Percentiles rank a stretch among this genome's conserved stretches.
Evolutionary conservation across 2,888 invertebrate species (phyloP).

Genomic region (Atrina japonica): DNA sequence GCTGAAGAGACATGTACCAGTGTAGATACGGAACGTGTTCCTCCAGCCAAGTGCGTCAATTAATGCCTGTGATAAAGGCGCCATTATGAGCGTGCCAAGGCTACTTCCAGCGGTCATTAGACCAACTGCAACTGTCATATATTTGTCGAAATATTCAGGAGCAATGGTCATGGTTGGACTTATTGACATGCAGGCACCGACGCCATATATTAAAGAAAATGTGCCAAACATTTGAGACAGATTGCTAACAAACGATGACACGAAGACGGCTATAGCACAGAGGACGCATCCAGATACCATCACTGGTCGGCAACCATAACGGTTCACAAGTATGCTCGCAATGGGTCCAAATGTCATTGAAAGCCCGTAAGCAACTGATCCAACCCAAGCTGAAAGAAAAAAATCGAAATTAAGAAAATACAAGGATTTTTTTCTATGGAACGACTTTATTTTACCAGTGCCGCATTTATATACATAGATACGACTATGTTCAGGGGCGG

Average conservation of each 20-base stretch:
- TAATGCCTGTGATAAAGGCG: slow-evolving; percentile 65
- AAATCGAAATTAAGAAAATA: too few relatives aligned
- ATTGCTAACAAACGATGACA: slow-evolving; percentile 64
- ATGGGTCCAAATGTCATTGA: slow-evolving; percentile 71
- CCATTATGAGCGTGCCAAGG: slow-evolving; percentile 67
- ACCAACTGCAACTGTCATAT: slow-evolving; percentile 68
- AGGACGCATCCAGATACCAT: slow-evolving; percentile 64
- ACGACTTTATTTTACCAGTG: too few relatives aligned
- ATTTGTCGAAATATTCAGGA: slow-evolving; percentile 69
- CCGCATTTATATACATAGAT: background rate
- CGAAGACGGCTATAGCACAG: slow-evolving; percentile 61
- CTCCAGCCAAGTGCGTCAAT: slow-evolving; percentile 67
- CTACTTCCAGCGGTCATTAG: slow-evolving; percentile 72
- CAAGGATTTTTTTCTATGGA: background rate
- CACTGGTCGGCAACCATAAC: slow-evolving; percentile 60
- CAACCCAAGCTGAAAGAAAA: slow-evolving; percentile 71
- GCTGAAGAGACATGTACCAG: slow-evolving; percentile 54
- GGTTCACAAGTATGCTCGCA: slow-evolving; percentile 58
- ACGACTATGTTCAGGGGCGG: too few relatives aligned
- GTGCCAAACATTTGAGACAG: slow-evolving; percentile 62
- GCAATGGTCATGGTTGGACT: slow-evolving; percentile 71
- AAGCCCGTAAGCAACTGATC: slow-evolving; percentile 69
- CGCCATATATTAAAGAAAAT: slow-evolving; percentile 70
- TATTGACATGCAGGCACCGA: slow-evolving; percentile 69
- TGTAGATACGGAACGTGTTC: slow-evolving; percentile 59